Evolutionary conservation across 1,140 invertebrate genomes (phyloP).

Genomic region (Scylla paramamosain): DNA sequence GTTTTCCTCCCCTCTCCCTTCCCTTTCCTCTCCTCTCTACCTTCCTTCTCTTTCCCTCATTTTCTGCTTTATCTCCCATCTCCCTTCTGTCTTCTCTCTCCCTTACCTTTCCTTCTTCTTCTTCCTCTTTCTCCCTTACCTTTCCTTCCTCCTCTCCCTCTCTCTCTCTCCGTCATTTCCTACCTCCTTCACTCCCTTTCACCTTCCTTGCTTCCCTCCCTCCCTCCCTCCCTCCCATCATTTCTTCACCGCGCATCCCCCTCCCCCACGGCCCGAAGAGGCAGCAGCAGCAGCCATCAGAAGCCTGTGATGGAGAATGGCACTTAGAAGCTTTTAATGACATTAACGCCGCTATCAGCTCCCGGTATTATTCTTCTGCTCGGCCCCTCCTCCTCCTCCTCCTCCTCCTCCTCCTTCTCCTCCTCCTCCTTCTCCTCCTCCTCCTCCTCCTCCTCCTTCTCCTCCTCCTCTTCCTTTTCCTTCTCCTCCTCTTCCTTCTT

Average conservation of each 20-base stretch:
- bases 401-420: background rate
- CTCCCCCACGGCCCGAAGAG: too few species aligned
- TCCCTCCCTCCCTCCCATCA: too few species aligned
- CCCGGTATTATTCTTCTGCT: background rate
- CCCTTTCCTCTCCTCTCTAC: background rate
- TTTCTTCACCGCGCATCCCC: too few species aligned
- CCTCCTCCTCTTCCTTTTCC: background rate
- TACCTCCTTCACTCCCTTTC: background rate
- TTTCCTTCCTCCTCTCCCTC: background rate
- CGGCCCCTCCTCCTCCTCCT: background rate
- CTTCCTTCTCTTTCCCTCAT: background rate
- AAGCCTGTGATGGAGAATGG: background rate
- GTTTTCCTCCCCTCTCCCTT: background rate
- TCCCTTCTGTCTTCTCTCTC: background rate
- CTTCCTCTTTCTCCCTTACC: too few species aligned
- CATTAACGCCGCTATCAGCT: constrained; percentile 38
- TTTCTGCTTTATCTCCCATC: background rate
- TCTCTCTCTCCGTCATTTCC: background rate
- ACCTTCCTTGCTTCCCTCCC: background rate
- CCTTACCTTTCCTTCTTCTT: background rate
- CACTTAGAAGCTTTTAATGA: constrained; percentile 31
- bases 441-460: background rate
- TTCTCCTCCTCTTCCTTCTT: background rate
- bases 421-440: background rate
- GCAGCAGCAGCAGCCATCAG: background rate